These are phyloP conservation scores for Himantopus leucocephalus DNA, from an alignment of 2,113 vertebrate species.

Conservation along the genomic window DNA sequence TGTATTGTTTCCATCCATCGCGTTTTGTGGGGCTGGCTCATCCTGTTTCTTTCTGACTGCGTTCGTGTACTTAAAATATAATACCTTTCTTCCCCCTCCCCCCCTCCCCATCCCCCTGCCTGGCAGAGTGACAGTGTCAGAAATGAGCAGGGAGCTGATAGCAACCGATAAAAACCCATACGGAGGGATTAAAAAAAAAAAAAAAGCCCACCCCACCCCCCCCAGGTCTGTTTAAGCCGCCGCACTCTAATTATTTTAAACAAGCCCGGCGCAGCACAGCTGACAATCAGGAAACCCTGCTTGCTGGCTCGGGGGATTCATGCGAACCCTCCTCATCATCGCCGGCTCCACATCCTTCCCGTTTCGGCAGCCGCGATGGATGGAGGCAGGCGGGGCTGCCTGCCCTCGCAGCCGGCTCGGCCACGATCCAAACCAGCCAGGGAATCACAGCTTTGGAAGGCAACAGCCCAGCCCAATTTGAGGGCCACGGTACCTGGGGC, in stretches of 20 bases:
- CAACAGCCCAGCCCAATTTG: not conserved
- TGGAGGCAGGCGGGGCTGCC: conserved; percentile 63
- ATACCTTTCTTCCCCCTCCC: conserved; percentile 43
- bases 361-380: conserved; percentile 47
- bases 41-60: conserved; percentile 48
- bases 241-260: conserved; percentile 83
- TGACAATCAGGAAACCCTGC: conserved; percentile 80
- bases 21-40: not conserved
- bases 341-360: conserved; percentile 63
- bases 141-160: conserved; percentile 74
- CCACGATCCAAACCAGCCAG: conserved; percentile 52
- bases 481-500: not conserved
- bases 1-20: conserved; percentile 65
- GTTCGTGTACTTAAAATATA: conserved; percentile 69
- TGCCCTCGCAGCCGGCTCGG: conserved; percentile 54
- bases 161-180: conserved; percentile 73
- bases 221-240: conserved; percentile 49
- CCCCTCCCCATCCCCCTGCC: conserved; percentile 33
- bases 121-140: conserved; percentile 71
- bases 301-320: conserved; percentile 72
- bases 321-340: conserved; percentile 68
- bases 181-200: conserved; percentile 31
- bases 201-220: not conserved
- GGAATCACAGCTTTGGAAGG: conserved; percentile 44
- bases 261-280: conserved; percentile 74